Base-by-base conservation (phyloP, 2,113 vertebrate genomes). In the Aleadryas rufinucha region DNA sequence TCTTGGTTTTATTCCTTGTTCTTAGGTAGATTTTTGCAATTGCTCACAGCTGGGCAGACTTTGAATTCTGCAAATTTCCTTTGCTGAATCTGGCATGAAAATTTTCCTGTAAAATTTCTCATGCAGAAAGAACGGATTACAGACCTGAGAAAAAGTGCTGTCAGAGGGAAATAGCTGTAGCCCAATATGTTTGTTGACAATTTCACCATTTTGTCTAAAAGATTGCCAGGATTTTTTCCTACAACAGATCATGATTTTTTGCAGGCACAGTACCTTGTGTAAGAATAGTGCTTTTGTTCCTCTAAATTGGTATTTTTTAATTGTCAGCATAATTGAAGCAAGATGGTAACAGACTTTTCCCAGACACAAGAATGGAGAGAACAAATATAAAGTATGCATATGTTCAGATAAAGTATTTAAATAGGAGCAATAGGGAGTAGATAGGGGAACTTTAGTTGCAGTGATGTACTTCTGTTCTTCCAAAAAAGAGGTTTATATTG, bases 311-410 rank as follows among this genome's bases (percentile, higher is more conserved):
- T 70, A 37, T 60, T 85, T 91, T 81, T 72, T 27, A 52, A 84
- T 64, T 76, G 35, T 89, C 80, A 68, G 41, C 6, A 12, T 87
- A 97, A 97, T 96, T 77, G 74, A 94, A 78, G 37, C 91, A 97
- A 93, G 89, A 93, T 81, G 85, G 57, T 63, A 89, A 93, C 5
- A 61, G 56, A 59, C 52, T 35, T 57, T 77, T 89, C 59, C 80
- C 69, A 71, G 53, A 30, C 52, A 53, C 20, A 61, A 90, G 13
- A 79, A 70, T 18, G 17, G 35, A 82, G 61, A 52, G 17, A 79
- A 66, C n/a, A 87, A 81, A 27, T 33, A 63, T 9, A 41, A 61
- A n/a, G 1, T 61, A 57, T 27, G 41, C 8, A 16, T 54, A 15
- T 60, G 39, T 77, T 90, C 60, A 70, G 33, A 59, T 24, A 13